Evolutionary conservation across 2,797 vertebrate genomes (phyloP).

Genomic region (Halcyon chelicuti): DNA sequence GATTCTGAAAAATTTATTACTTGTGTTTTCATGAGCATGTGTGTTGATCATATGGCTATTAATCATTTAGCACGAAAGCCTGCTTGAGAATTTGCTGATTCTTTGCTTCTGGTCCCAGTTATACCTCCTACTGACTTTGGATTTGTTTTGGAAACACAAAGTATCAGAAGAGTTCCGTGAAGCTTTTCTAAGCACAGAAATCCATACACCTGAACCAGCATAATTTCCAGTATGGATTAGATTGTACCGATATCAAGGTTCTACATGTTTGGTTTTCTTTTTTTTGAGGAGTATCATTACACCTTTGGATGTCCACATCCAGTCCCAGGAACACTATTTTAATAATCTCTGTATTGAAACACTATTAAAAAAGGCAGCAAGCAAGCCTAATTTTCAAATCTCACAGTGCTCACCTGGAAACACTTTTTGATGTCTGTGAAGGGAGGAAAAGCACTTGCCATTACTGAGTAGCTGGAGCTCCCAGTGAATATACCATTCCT

Average conservation of each 20-base stretch:
- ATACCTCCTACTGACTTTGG: neutral
- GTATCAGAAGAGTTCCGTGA: neutral
- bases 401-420: neutral
- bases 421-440: rapidly evolving
- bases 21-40: neutral
- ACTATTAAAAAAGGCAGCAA: neutral
- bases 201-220: neutral
- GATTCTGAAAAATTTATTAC: neutral
- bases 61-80: constrained; percentile 12
- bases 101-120: neutral
- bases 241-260: neutral
- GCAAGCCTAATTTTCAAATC: neutral
- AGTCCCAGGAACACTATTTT: neutral
- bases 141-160: neutral
- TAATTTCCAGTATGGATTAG: neutral
- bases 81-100: constrained; percentile 16
- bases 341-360: neutral
- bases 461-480: neutral
- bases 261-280: rapidly evolving
- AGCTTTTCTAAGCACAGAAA: neutral
- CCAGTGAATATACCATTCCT: neutral
- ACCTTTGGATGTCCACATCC: neutral
- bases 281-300: neutral
- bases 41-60: constrained; percentile 5
- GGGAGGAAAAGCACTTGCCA: neutral